phyloP scores from a whole-genome alignment of 2,888 invertebrate genomes.

The Nemotelus nigrinus region DNA sequence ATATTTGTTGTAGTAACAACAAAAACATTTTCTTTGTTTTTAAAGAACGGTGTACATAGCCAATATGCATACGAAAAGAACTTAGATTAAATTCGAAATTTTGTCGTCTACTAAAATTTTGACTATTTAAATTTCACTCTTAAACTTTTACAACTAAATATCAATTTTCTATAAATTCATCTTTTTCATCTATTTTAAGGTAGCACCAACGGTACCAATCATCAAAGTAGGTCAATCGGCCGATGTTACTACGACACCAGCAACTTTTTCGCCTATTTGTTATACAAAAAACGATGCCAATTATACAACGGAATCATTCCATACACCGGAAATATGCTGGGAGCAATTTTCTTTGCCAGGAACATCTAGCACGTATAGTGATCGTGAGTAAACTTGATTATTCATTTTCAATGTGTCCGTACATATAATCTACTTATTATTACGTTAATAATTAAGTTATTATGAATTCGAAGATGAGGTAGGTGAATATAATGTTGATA shows the following conservation, averaged over 20 bases:
- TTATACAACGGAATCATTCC: conserved; percentile 43
- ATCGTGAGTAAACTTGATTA: conserved; percentile 36
- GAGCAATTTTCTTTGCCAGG: conserved; percentile 43
- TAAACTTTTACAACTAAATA: background rate
- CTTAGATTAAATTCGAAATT: too few relatives aligned
- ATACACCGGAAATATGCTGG: conserved; percentile 49
- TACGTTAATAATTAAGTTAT: too few relatives aligned
- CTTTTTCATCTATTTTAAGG: conserved; percentile 24
- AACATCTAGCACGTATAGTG: conserved; percentile 22
- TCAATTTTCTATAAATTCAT: background rate
- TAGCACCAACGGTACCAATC: conserved; percentile 27
- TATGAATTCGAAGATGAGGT: too few relatives aligned
- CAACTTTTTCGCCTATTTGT: conserved; percentile 12
- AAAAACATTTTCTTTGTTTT: too few relatives aligned
- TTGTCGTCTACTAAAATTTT: too few relatives aligned
- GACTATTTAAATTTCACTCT: too few relatives aligned
- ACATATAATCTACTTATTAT: too few relatives aligned
- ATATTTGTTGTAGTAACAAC: too few relatives aligned
- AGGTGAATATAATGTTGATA: too few relatives aligned
- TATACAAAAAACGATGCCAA: conserved; percentile 17
- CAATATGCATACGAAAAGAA: too few relatives aligned
- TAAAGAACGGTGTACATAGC: too few relatives aligned
- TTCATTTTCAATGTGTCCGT: too few relatives aligned
- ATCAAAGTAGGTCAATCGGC: conserved; percentile 18
- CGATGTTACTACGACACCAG: conserved; percentile 11